Conservation (phyloP, 2,797 vertebrate species). For the Neoniphon sammara region DNA sequence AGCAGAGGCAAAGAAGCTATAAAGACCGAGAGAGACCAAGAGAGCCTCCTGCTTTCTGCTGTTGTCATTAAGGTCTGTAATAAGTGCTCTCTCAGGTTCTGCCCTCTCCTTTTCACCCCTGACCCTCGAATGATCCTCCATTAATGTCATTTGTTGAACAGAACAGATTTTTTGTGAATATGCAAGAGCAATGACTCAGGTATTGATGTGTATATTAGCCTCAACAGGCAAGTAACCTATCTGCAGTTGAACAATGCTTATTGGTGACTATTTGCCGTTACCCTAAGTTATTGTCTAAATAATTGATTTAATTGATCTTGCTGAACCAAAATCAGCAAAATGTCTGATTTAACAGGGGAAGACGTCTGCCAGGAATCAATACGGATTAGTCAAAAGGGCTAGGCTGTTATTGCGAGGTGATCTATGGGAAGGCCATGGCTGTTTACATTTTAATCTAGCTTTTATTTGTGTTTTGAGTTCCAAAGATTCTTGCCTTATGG, state of each 20-base stretch:
- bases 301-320: slow-evolving; percentile 72
- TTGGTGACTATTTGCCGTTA: slow-evolving; percentile 57
- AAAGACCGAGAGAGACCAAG: slow-evolving; percentile 39
- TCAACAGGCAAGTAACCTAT: slow-evolving; percentile 16
- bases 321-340: slow-evolving; percentile 61
- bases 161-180: slow-evolving; percentile 69
- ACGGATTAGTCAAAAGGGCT: slow-evolving; percentile 45
- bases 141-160: slow-evolving; percentile 69
- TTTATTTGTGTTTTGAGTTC: slow-evolving; percentile 75
- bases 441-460: slow-evolving; percentile 72
- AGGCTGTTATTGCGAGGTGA: slow-evolving; percentile 47
- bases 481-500: slow-evolving; percentile 60
- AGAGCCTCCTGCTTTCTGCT: slow-evolving; percentile 46
- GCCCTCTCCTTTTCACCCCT: slow-evolving; percentile 64
- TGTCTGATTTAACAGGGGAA: slow-evolving; percentile 55
- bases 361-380: slow-evolving; percentile 63
- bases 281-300: slow-evolving; percentile 62
- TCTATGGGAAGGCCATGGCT: slow-evolving; percentile 27
- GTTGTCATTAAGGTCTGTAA: slow-evolving; percentile 50
- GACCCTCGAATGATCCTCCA: slow-evolving; percentile 59
- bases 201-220: slow-evolving; percentile 71
- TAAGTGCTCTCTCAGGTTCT: slow-evolving; percentile 60
- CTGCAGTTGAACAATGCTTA: slow-evolving; percentile 45
- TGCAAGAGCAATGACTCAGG: slow-evolving; percentile 45
- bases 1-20: slow-evolving; percentile 50